Base-by-base conservation (phyloP, 64 coral and sea anemone genomes). In the Platygyra sinensis region DNA sequence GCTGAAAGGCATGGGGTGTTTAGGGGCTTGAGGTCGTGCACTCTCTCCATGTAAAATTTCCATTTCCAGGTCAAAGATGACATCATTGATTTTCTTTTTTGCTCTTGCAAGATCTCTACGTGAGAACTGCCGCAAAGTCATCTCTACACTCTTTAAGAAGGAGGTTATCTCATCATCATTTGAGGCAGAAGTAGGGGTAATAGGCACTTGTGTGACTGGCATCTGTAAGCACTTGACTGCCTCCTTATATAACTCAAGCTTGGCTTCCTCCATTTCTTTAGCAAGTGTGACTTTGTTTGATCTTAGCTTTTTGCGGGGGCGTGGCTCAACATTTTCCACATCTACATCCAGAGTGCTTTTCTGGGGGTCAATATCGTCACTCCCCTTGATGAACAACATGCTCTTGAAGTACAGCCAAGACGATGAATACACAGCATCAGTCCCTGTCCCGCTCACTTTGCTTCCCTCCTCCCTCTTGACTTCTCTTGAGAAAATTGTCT, bases 311-410 rank as follows among this genome's bases (percentile, higher is more conserved):
- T 83, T 87, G 63, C 78, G 85, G 55, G 38, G 55, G 30, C 30
- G 39, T 75, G 82, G 63, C 46, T 91, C 62, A 59, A 75, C 75
- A 32, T 92, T 80, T 51, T 92, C 63, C 30, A 50, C 72, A 36
- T 87, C 90, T 36, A 8, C 29, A 15, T 79, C 59, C 49, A 92
- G 50, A 69, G 83, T 92, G 82, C 83, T 92, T 38, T 71, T 49
- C 62, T 92, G 90, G 50, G 90, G 39, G 36, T 92, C 73, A 32
- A 92, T 28, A 54, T 92, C 75, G 74, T 92, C 90, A 73, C 63
- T 78, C 20, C 83, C 90, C 77, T 86, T 86, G 15, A 92, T 27
- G 67, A 92, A 91, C 89, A 91, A 76, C 72, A 92, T 86, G 51
- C 77, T 74, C 79, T 83, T 90, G 67, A 83, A 90, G 79, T 90